Evolutionary conservation across 2,113 vertebrate genomes (phyloP), one percentile per base, ranked within the genome.

Genomic region (Hyaena hyaena): DNA sequence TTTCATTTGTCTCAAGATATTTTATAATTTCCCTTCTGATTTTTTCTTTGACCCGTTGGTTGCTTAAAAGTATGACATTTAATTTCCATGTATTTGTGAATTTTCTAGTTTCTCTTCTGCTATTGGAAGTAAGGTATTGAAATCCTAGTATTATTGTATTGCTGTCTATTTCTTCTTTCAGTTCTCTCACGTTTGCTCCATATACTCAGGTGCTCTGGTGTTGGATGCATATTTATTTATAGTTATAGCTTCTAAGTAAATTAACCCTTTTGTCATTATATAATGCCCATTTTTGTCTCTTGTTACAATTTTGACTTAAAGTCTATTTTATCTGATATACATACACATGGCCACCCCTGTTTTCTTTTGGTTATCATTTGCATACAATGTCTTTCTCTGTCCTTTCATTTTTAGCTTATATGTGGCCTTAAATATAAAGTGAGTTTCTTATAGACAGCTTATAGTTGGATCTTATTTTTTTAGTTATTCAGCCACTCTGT

Each of bases 11-110:
- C 26, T 92, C 7, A 82, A 81, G 66, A 66, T 93, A 74, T 74
- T 86, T 97, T 68, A 26, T 97, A 90, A 86, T 82, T 93, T 93
- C 28, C 24, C 45, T 82, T 92, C 88, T 80, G 23, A 86, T 81
- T 93, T 89, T 28, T 81, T 92, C 43, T 90, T 93, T 90, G 26
- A 90, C 26, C 14, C 74, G 69, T 76, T 68, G 15, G 35, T 93
- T 93, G 35, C 68, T 93, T 58, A 63, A 93, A 48, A 86, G 8
- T 86, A 71, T 73, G 16, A 73, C 68, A 2, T 86, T 90, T 94
- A 95, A 74, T 97, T 87, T 90, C 21, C 12, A 68, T 35, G 43
- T 87, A 93, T 76, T 87, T 93, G 35, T 90, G 61, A 85, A 76
- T 95, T 90, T 97, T 90, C 66, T 80, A 68, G 15, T 74, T 93